Conservation (phyloP, 2,113 vertebrate species). For the Eulemur macaco region DNA sequence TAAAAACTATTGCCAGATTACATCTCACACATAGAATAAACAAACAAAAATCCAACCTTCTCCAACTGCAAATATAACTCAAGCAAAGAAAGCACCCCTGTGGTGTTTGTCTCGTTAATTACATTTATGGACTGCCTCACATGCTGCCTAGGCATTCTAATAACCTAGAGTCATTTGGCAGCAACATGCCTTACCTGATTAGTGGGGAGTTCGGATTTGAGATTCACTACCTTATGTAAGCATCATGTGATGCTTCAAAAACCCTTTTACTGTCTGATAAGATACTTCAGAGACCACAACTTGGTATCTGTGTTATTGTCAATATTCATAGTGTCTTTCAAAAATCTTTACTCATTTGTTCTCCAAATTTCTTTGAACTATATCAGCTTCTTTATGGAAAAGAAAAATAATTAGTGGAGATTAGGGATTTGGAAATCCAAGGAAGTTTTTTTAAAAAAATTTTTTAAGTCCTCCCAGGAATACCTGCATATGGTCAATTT, state of each 20-base stretch:
- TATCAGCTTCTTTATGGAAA: constrained; percentile 31
- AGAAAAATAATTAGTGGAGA: background rate
- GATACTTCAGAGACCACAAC: background rate
- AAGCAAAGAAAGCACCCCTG: background rate
- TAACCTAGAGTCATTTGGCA: background rate
- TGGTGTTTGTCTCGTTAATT: background rate
- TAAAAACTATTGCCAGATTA: constrained; percentile 57
- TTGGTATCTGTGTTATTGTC: background rate
- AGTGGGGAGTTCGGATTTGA: constrained; percentile 40
- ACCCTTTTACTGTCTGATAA: background rate
- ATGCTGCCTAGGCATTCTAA: background rate
- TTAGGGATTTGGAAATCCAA: constrained; percentile 31
- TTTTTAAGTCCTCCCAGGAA: constrained; percentile 6
- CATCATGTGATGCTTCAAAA: background rate
- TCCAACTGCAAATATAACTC: constrained; percentile 8
- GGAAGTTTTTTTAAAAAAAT: background rate
- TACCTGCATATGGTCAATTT: constrained; percentile 39
- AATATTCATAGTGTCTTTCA: background rate
- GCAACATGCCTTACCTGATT: background rate
- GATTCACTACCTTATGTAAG: background rate
- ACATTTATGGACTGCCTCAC: background rate
- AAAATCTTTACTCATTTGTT: background rate
- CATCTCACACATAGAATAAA: background rate
- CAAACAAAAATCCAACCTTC: constrained; percentile 24
- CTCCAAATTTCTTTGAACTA: constrained; percentile 4